Base-by-base conservation (phyloP, 2,888 invertebrate species). In the Phasia obesa region DNA sequence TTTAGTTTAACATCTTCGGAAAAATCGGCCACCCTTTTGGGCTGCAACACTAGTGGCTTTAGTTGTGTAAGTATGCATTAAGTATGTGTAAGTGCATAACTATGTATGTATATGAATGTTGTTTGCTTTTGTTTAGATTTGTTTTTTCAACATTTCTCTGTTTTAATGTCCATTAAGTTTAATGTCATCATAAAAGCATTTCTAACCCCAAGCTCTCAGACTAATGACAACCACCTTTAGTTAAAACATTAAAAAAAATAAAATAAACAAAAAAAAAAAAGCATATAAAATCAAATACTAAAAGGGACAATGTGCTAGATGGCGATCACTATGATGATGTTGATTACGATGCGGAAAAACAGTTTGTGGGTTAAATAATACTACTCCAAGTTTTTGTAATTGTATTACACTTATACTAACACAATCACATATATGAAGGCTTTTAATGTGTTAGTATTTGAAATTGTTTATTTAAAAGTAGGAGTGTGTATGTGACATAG, bases 101-200 rank as follows among this genome's bases (percentile, higher is more conserved):
- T 55, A 15, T 49, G 25, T 38, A 7, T 47, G 15, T 38, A 21
- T 23, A 31, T 60, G 35, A 65, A 13, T 55, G 13, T 17, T 65
- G 19, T 74, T 59, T 79, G 23, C 67, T 65, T 79, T 83, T 83
- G 83, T 79, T 79, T 79, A 71, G 71, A 79, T 76, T 76, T 76
- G 79, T 79, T 75, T 83, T 71, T 47, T 60, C 13, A 79, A 71
- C 49, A 79, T 73, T 83, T 73, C 60, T 62, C 70, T 74, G 42
- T 78, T 85, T 83, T 81, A 85, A 85, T 85, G 85, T 84, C 85
- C 79, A 81, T 85, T 85, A 82, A 82, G 81, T 85, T 85, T 85
- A 84, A 85, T 85, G 84, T 82, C 84, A 80, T 82, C 80, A 82
- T 85, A 84, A 85, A 85, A 85, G 73, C 78, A 76, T 84, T 84